Evolutionary conservation across 2,113 vertebrate species (phyloP), one percentile per base, ranked within the genome.

Genomic region (Thinocorus orbignyianus): DNA sequence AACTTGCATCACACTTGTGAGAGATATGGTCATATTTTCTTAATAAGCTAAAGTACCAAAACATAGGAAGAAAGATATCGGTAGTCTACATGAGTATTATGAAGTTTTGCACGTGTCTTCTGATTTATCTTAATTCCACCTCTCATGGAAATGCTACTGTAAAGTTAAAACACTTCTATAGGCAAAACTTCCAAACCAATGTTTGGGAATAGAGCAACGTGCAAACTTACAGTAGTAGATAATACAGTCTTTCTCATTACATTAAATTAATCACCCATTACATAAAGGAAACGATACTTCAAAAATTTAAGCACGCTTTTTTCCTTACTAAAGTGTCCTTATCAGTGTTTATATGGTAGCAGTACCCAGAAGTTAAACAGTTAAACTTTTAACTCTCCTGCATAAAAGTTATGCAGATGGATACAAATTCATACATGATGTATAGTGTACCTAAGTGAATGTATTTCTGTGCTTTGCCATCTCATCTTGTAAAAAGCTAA

Each of bases 61-160:
- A 81, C 17, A 62, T 1, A 70, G 7, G 22, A 91, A 26, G 17
- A 94, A 72, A 83, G 11, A 39, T 16, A 57, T 0, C 3, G 1
- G 16, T 25, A 81, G 55, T 49, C 70, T 48, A 37, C 15, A 35
- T 0, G 0, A 66, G 12, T 41, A 44, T 35, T 48, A 61, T 0
- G 2, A 11, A 74, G 8, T 41, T 85, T 85, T 58, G 28, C 31
- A 69, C 6, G 2, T 23, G 49, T 15, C 26, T 69, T 37, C 7
- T 55, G n/a, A 71, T 64, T 23, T 48, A 87, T n/a, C n/a, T 44
- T 51, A 57, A 79, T 57, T 72, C 33, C 33, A 79, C 19, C 22
- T 76, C 31, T 49, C 37, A 20, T 2, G 2, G 65, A 82, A 85
- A 70, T 64, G 51, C 46, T 94, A n/a, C 54, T 81, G 46, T 42